Percentiles rank a stretch among this genome's conserved stretches.
phyloP scores from a whole-genome alignment of 35 echinoderm and acorn worm species.

The Patiria miniata region DNA sequence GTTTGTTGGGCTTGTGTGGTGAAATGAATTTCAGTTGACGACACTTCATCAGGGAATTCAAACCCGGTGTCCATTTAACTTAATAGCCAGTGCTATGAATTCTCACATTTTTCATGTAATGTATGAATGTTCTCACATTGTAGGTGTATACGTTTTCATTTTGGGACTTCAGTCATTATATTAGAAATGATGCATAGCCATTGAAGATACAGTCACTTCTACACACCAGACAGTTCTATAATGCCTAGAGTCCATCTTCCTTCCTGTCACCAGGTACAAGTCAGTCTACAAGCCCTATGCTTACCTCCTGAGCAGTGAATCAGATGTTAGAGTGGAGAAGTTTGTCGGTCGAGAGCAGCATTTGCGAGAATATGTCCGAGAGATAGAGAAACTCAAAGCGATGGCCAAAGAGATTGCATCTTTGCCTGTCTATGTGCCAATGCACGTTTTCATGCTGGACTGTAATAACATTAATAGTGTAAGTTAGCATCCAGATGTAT shows the following conservation, averaged over 20 bases:
- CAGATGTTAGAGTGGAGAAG: slow-evolving; percentile 76
- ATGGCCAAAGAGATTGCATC: slow-evolving; percentile 80
- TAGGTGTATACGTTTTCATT: too few species aligned
- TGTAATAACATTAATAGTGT: slow-evolving; percentile 89
- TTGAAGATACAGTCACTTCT: too few species aligned
- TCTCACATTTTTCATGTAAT: too few species aligned
- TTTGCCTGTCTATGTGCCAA: slow-evolving; percentile 88
- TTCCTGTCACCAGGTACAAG: slow-evolving; percentile 63
- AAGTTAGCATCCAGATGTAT: slow-evolving; percentile 14
- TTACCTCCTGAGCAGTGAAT: slow-evolving; percentile 76
- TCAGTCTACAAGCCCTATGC: slow-evolving; percentile 83
- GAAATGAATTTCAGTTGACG: too few species aligned
- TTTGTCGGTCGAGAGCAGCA: slow-evolving; percentile 94
- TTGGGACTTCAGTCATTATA: too few species aligned
- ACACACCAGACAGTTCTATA: too few species aligned
- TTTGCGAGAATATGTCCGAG: slow-evolving; percentile 90
- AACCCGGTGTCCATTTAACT: too few species aligned
- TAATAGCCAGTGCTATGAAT: too few species aligned
- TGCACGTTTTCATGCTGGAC: slow-evolving; percentile 92
- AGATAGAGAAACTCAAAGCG: slow-evolving; percentile 92
- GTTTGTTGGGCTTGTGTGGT: too few species aligned
- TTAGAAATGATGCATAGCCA: too few species aligned
- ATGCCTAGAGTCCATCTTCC: background rate
- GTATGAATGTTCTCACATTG: too few species aligned
- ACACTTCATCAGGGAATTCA: too few species aligned